Evolutionary conservation across 2,888 invertebrate genomes (phyloP).

Genomic region (Watsonalla cultraria): DNA sequence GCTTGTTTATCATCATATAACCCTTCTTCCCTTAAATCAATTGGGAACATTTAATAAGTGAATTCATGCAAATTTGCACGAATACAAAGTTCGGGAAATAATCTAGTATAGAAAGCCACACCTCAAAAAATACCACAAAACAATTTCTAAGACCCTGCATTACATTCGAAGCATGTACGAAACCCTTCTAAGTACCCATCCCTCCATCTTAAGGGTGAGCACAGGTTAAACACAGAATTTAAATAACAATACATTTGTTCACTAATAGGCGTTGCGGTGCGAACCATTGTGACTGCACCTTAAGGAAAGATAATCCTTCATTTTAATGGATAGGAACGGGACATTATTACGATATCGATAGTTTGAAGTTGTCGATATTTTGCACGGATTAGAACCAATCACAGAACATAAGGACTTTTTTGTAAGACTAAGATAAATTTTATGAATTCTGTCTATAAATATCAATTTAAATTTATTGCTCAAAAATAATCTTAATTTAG

Average conservation of each 20-base stretch:
- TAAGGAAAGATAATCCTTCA: conserved; percentile 59
- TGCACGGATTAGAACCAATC: conserved; percentile 6
- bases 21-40: too few species aligned
- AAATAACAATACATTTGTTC: conserved; percentile 62
- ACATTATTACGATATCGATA: conserved; percentile 7
- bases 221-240: conserved; percentile 71
- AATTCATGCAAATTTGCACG: too few species aligned
- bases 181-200: conserved; percentile 11
- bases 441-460: too few species aligned
- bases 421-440: too few species aligned
- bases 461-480: too few species aligned
- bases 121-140: conserved; percentile 7
- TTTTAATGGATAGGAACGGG: conserved; percentile 36
- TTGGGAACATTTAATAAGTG: too few species aligned
- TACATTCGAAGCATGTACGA: conserved; percentile 39
- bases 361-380: conserved; percentile 15
- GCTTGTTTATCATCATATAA: too few species aligned
- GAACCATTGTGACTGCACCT: conserved; percentile 52
- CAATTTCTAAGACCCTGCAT: conserved; percentile 30
- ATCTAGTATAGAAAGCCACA: too few species aligned
- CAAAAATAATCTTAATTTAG: too few species aligned
- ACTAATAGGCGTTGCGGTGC: conserved; percentile 73
- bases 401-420: too few species aligned
- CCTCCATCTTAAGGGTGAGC: conserved; percentile 25
- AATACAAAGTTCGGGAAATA: too few species aligned